Conservation (phyloP, 2,888 invertebrate species). For the Acronicta alni region DNA sequence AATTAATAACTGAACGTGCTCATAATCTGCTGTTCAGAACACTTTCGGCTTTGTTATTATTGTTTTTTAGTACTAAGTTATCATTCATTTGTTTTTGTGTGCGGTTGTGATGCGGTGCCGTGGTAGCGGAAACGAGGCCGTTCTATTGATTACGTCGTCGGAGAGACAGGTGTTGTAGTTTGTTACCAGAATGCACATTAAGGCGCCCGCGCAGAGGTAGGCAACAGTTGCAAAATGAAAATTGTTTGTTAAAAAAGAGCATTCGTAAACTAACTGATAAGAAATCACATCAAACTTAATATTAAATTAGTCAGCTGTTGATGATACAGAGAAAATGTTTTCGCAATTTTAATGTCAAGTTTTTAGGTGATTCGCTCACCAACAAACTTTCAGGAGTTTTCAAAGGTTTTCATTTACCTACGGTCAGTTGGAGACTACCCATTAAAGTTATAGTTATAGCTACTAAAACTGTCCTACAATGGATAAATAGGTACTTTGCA, state of each 20-base stretch:
- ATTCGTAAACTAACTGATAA: no score
- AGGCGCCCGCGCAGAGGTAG: constrained; percentile 40
- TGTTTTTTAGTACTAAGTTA: constrained; percentile 75
- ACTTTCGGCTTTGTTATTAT: constrained; percentile 86
- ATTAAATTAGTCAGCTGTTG: no score
- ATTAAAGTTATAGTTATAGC: no score
- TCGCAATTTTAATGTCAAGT: no score
- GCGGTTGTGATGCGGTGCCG: constrained; percentile 47
- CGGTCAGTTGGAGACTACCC: no score
- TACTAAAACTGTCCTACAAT: no score
- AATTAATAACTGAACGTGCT: constrained; percentile 89
- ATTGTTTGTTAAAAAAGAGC: neutral
- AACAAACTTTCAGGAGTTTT: no score
- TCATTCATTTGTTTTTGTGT: constrained; percentile 87
- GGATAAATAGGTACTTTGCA: no score
- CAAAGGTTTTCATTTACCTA: no score
- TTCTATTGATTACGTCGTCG: constrained; percentile 81
- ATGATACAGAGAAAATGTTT: no score
- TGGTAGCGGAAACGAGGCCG: constrained; percentile 77
- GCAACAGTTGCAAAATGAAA: constrained; percentile 22
- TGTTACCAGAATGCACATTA: constrained; percentile 27
- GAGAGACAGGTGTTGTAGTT: constrained; percentile 79
- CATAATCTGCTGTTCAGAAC: constrained; percentile 87
- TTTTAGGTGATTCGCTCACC: no score
- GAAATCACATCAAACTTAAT: no score